phyloP scores from a whole-genome alignment of 2,113 vertebrate species.

The Eurystomus gularis region DNA sequence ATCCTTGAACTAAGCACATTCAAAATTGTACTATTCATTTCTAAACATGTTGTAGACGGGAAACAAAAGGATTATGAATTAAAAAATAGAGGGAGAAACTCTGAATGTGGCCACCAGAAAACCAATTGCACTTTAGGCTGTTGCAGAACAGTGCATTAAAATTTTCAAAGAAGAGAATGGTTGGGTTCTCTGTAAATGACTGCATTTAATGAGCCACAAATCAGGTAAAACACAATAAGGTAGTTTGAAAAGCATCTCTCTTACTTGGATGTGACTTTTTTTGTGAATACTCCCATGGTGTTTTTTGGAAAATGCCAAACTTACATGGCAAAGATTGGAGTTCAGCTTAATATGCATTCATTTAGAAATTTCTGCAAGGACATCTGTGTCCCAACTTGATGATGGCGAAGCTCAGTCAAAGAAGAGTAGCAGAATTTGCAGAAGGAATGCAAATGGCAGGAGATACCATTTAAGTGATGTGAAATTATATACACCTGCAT shows the following conservation, averaged over 20 bases:
- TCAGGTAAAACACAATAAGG: not conserved
- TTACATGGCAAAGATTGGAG: not conserved
- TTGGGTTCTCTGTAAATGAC: not conserved
- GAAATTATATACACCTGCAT: not conserved
- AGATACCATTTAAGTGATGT: not conserved
- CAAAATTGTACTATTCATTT: too few relatives aligned
- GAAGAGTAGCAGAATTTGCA: not conserved
- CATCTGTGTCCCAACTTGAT: not conserved
- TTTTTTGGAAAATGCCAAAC: not conserved
- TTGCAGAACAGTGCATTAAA: not conserved
- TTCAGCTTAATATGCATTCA: not conserved
- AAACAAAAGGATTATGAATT: too few relatives aligned
- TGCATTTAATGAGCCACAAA: not conserved
- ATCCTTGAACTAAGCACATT: too few relatives aligned
- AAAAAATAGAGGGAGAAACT: too few relatives aligned
- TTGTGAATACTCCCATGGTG: not conserved
- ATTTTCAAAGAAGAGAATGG: not conserved
- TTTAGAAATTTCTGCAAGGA: not conserved
- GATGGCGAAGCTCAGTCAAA: not conserved
- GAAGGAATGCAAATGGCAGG: conserved; percentile 40
- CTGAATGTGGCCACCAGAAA: not conserved
- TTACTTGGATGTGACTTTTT: not conserved
- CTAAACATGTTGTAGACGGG: too few relatives aligned
- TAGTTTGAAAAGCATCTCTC: not conserved
- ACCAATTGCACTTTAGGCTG: not conserved